phyloP scores from a whole-genome alignment of 2,888 invertebrate species.

The Blomia tropicalis region DNA sequence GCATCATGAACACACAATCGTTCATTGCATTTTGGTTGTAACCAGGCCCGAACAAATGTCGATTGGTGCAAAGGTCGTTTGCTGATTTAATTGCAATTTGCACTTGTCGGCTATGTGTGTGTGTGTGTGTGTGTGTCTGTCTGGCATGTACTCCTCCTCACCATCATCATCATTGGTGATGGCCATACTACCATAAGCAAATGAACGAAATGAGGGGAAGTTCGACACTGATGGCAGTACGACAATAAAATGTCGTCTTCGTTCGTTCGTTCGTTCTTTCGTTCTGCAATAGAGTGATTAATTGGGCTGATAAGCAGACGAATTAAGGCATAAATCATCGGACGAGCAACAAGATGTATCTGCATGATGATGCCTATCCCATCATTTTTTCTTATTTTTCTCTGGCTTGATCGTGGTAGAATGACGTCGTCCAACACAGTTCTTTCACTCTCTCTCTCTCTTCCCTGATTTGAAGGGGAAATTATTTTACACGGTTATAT shows the following conservation, averaged over 20 bases:
- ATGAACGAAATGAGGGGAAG: not conserved
- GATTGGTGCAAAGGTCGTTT: not conserved
- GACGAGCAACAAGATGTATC: slow-evolving; percentile 2
- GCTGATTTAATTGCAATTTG: not conserved
- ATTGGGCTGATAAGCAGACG: slow-evolving; percentile 2
- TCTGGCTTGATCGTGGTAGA: too few species aligned
- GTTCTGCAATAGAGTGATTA: slow-evolving; percentile 1
- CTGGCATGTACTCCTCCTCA: not conserved
- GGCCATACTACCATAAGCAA: not conserved
- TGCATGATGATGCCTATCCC: not conserved
- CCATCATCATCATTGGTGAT: not conserved
- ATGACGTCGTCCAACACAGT: too few species aligned
- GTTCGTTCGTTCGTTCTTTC: too few species aligned
- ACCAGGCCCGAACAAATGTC: too few species aligned
- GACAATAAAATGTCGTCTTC: slow-evolving; percentile 15
- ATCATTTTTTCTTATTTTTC: too few species aligned
- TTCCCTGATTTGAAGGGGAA: too few species aligned
- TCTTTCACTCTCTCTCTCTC: too few species aligned
- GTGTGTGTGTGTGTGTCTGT: not conserved
- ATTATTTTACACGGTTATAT: too few species aligned
- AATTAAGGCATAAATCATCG: slow-evolving; percentile 14
- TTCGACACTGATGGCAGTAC: not conserved
- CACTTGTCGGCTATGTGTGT: not conserved
- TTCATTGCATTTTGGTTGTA: too few species aligned
- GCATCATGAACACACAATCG: too few species aligned